A percentile compares a stretch with the other conserved stretches of the same genome.
Evolutionary conservation across 2,888 invertebrate species (phyloP).

Genomic region (Ochropacha duplaris): DNA sequence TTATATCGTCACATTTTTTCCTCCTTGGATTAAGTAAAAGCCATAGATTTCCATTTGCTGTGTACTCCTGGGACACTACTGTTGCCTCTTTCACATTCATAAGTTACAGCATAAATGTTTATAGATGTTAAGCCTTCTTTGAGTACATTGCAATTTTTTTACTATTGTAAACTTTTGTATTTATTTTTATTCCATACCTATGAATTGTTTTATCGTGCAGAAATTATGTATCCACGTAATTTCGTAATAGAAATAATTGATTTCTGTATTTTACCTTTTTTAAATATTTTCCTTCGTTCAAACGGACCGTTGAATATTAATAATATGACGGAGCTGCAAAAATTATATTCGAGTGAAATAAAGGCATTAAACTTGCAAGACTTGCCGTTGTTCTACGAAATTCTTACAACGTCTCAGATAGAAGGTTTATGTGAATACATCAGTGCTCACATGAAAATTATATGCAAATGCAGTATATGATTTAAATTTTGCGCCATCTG

Average conservation of each 20-base stretch:
- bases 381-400: conserved; percentile 10
- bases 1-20: background rate
- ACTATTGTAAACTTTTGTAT: no score
- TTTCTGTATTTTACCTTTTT: no score
- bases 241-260: no score
- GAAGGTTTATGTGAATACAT: conserved; percentile 7
- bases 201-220: no score
- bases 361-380: background rate
- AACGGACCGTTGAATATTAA: background rate
- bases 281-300: background rate
- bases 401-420: conserved; percentile 8
- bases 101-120: background rate
- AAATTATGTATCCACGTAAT: no score
- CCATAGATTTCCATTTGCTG: background rate
- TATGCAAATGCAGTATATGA: conserved; percentile 15
- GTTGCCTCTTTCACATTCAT: conserved; percentile 1
- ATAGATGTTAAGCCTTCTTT: background rate
- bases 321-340: background rate
- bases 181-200: no score
- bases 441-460: conserved; percentile 12
- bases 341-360: background rate
- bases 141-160: background rate
- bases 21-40: background rate
- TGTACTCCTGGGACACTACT: background rate
- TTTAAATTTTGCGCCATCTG: conserved; percentile 2